phyloP scores from a whole-genome alignment of 2,797 vertebrate genomes.

The Allobates femoralis region DNA sequence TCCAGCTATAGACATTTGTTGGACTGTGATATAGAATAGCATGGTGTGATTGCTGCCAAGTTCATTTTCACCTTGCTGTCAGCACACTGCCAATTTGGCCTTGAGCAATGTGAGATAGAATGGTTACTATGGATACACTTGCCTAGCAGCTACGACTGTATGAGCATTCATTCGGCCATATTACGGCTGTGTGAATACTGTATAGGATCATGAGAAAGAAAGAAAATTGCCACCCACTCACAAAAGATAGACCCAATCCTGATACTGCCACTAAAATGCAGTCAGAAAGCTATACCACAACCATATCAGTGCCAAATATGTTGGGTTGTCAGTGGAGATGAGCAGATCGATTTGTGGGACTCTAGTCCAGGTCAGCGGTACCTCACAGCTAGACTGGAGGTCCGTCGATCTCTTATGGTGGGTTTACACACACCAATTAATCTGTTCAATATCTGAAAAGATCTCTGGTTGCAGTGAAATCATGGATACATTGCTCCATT shows the following conservation, averaged over 20 bases:
- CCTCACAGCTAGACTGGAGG: too few species aligned
- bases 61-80: background rate
- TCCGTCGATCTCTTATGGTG: too few species aligned
- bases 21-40: background rate
- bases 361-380: too few species aligned
- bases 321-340: too few species aligned
- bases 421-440: too few species aligned
- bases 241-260: background rate
- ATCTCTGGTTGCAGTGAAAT: too few species aligned
- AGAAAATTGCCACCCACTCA: background rate
- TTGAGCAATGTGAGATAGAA: constrained; percentile 12
- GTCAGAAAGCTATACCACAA: too few species aligned
- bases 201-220: background rate
- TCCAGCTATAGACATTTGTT: background rate
- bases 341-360: too few species aligned
- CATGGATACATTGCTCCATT: too few species aligned
- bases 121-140: constrained; percentile 20
- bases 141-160: background rate
- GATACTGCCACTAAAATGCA: background rate
- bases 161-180: background rate
- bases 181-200: background rate
- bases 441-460: too few species aligned
- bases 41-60: constrained; percentile 1
- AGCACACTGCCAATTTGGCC: constrained; percentile 7
- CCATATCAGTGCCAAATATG: too few species aligned